Percentiles rank a stretch among this genome's conserved stretches.
These are phyloP conservation scores for Penaeus chinensis DNA, from an alignment of 1,140 invertebrate species.

Conservation along the genomic window DNA sequence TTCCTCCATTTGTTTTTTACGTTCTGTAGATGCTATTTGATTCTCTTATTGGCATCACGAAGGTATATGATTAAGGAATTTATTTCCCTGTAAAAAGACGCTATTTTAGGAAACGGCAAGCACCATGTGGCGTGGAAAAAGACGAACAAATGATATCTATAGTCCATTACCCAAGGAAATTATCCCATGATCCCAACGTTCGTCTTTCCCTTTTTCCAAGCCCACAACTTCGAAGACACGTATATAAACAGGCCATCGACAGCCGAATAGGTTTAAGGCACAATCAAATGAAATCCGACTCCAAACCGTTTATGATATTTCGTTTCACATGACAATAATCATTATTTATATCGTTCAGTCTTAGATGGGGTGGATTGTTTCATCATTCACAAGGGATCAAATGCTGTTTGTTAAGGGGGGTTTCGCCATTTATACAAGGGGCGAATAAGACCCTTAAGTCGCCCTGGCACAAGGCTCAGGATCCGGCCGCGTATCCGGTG, in stretches of 20 bases:
- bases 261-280: constrained; percentile 30
- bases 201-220: background rate
- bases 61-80: too few relatives aligned
- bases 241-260: constrained; percentile 27
- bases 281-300: constrained; percentile 47
- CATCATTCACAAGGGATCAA: constrained; percentile 45
- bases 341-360: constrained; percentile 49
- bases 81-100: too few relatives aligned
- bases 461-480: too few relatives aligned
- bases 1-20: too few relatives aligned
- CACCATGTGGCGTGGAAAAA: too few relatives aligned
- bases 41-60: too few relatives aligned
- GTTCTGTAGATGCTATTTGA: too few relatives aligned
- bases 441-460: too few relatives aligned
- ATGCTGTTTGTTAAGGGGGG: constrained; percentile 31
- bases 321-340: constrained; percentile 58
- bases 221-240: background rate
- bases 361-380: constrained; percentile 44
- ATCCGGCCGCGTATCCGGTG: too few relatives aligned
- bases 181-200: background rate
- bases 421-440: constrained; percentile 2
- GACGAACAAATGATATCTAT: too few relatives aligned
- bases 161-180: too few relatives aligned
- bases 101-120: too few relatives aligned
- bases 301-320: constrained; percentile 53